Conservation (phyloP, 2,888 invertebrate species). For the Pterostichus niger region DNA sequence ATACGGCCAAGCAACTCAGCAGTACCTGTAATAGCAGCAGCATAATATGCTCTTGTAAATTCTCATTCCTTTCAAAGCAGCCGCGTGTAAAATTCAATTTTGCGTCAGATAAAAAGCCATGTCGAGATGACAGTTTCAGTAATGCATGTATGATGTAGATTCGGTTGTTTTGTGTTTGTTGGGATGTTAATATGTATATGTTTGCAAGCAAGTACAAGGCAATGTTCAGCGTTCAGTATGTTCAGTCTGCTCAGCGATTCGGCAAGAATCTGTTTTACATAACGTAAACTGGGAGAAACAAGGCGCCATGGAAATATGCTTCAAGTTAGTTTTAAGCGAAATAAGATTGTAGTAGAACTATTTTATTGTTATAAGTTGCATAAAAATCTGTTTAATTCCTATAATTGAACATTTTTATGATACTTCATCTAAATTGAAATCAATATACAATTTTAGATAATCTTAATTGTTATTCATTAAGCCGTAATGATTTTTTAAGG, state of each 20-base stretch:
- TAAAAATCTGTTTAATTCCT: too few species aligned
- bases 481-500: too few species aligned
- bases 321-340: neutral
- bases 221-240: too few species aligned
- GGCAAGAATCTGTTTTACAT: conserved; percentile 1
- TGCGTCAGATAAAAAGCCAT: conserved; percentile 51
- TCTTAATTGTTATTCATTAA: too few species aligned
- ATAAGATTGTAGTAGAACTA: neutral
- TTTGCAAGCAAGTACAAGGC: neutral
- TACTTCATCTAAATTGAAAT: too few species aligned
- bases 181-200: conserved; percentile 36
- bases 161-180: conserved; percentile 42
- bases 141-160: conserved; percentile 48
- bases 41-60: conserved; percentile 19
- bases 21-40: neutral
- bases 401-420: too few species aligned
- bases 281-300: neutral
- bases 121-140: conserved; percentile 52
- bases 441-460: too few species aligned
- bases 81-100: conserved; percentile 59
- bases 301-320: neutral
- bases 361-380: too few species aligned
- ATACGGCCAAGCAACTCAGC: too few species aligned
- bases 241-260: neutral
- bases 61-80: conserved; percentile 35